A percentile compares a stretch with the other conserved stretches of the same genome.
phyloP scores from a whole-genome alignment of 2,797 vertebrate genomes.

The Danio jaintianensis region DNA sequence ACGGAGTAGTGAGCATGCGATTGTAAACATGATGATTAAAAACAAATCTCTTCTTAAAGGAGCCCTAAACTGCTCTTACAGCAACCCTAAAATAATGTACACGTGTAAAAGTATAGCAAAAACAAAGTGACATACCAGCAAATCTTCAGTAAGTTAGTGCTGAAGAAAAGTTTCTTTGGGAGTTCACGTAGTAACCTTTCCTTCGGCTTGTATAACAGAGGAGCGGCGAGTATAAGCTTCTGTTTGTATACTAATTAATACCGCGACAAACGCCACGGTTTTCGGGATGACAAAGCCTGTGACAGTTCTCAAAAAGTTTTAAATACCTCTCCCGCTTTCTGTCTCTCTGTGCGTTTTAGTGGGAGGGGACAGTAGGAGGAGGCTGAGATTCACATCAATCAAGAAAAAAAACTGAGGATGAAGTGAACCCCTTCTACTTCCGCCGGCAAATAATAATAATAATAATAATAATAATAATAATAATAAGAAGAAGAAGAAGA shows the following conservation, averaged over 20 bases:
- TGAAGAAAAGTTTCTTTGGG: constrained; percentile 17
- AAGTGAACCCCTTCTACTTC: constrained; percentile 13
- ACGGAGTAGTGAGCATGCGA: background rate
- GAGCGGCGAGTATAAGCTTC: constrained; percentile 22
- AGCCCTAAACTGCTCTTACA: background rate
- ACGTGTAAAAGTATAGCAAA: background rate
- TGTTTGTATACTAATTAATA: constrained; percentile 19
- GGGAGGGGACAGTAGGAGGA: constrained; percentile 68
- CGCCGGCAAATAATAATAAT: background rate
- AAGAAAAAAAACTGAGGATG: constrained; percentile 14
- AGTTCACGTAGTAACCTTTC: constrained; percentile 37
- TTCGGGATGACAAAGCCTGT: constrained; percentile 48
- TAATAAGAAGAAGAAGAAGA: too few species aligned
- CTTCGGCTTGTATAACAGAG: constrained; percentile 15
- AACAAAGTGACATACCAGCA: constrained; percentile 43
- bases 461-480: too few species aligned
- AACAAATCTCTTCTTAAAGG: background rate
- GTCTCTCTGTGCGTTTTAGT: constrained; percentile 60
- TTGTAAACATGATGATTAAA: constrained; percentile 10
- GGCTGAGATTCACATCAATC: constrained; percentile 57
- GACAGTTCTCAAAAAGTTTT: constrained; percentile 63
- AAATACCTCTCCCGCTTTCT: constrained; percentile 62
- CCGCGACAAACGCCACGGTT: constrained; percentile 7
- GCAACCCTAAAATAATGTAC: background rate
- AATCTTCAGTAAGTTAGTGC: constrained; percentile 27